Conservation (phyloP, 1,140 invertebrate genomes). For the Eueides isabella region DNA sequence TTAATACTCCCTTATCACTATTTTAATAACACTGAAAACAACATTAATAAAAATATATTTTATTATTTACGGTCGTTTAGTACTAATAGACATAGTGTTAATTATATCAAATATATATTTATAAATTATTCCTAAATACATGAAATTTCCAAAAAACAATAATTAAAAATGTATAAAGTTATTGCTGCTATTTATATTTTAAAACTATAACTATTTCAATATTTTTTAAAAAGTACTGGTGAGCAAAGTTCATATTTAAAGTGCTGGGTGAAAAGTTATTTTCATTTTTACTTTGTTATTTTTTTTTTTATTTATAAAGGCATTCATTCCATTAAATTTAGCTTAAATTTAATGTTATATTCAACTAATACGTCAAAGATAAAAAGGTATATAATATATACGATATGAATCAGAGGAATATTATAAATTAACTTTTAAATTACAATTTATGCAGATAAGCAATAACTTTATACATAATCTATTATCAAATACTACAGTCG, state of each 20-base stretch:
- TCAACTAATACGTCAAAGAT: too few relatives aligned
- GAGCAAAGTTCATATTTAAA: too few relatives aligned
- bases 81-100: too few relatives aligned
- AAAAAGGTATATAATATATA: too few relatives aligned
- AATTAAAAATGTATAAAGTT: not conserved
- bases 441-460: not conserved
- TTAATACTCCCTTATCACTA: slow-evolving; percentile 1
- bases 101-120: slow-evolving; percentile 6
- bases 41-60: too few relatives aligned
- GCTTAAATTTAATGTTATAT: too few relatives aligned
- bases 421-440: not conserved
- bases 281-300: too few relatives aligned
- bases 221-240: not conserved
- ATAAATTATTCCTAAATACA: not conserved
- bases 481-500: not conserved
- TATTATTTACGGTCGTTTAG: not conserved
- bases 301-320: too few relatives aligned
- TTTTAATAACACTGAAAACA: not conserved
- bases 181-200: not conserved
- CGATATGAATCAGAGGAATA: too few relatives aligned
- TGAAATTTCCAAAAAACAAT: not conserved
- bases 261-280: too few relatives aligned
- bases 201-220: not conserved
- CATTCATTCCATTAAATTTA: too few relatives aligned
- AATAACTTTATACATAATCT: not conserved